phyloP scores from a whole-genome alignment of 2,113 vertebrate species.

The Colossoma macropomum region DNA sequence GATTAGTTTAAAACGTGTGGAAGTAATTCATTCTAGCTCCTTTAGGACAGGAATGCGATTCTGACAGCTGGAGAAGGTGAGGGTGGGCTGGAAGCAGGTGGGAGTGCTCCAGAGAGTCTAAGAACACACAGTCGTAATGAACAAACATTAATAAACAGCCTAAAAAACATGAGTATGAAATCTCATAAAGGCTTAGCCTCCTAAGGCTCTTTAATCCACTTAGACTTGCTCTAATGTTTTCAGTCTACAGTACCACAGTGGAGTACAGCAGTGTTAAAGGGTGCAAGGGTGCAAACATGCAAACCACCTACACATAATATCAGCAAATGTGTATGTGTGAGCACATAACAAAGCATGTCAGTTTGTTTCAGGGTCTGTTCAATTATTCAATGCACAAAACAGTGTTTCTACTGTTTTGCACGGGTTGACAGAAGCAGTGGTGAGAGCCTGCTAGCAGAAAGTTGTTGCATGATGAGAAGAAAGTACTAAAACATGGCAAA shows the following conservation, averaged over 20 bases:
- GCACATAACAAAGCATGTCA: background rate
- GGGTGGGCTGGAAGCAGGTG: background rate
- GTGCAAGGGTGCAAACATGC: background rate
- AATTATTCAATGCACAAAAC: background rate
- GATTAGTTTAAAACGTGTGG: background rate
- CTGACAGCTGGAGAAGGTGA: background rate
- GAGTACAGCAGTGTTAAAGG: background rate
- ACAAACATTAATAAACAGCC: slow-evolving; percentile 19
- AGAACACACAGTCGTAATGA: background rate
- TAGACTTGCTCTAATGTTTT: slow-evolving; percentile 11
- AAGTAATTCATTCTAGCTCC: background rate
- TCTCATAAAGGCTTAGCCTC: background rate
- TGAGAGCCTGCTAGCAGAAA: background rate
- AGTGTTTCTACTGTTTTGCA: background rate
- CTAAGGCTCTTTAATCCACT: slow-evolving; percentile 27
- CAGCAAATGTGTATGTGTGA: background rate
- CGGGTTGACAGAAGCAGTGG: background rate
- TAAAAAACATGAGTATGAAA: slow-evolving; percentile 2
- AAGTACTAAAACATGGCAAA: background rate
- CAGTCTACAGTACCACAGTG: background rate
- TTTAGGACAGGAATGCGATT: background rate
- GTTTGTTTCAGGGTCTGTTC: background rate
- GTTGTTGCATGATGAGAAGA: background rate
- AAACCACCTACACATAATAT: background rate
- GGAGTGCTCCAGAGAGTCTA: background rate